These are phyloP conservation scores for Drosophila nr. perissopoda DNA, from an alignment of 2,888 invertebrate genomes.

Conservation along the genomic window DNA sequence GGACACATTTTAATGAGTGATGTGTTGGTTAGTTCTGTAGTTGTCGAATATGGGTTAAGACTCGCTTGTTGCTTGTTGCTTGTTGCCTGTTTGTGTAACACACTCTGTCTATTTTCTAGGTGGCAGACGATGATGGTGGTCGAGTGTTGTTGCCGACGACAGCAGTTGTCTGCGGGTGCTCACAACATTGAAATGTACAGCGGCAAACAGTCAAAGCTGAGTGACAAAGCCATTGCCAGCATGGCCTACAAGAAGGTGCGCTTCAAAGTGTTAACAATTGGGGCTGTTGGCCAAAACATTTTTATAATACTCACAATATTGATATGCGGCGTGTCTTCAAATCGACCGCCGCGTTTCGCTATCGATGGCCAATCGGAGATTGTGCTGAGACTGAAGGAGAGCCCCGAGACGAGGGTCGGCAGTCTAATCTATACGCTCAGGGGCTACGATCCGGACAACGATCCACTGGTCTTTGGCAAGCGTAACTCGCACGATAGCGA, in stretches of 20 bases:
- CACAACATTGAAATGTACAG: conserved; percentile 61
- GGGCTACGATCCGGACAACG: conserved; percentile 94
- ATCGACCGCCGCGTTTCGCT: conserved; percentile 94
- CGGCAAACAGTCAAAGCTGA: conserved; percentile 45
- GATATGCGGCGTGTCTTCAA: conserved; percentile 80
- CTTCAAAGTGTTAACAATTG: conserved; percentile 60
- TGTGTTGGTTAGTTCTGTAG: conserved; percentile 4
- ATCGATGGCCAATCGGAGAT: conserved; percentile 96
- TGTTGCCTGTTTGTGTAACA: conserved; percentile 52
- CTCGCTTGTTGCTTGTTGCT: background rate
- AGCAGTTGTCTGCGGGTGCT: conserved; percentile 46
- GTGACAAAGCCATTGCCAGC: conserved; percentile 26
- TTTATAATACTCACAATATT: conserved; percentile 61
- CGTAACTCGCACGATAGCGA: conserved; percentile 92
- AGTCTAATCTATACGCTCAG: conserved; percentile 92
- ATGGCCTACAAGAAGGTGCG: conserved; percentile 79
- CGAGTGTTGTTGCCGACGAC: conserved; percentile 53
- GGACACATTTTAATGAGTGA: conserved; percentile 58
- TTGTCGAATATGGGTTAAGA: conserved; percentile 61
- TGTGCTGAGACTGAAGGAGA: conserved; percentile 94
- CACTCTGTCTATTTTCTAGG: conserved; percentile 67
- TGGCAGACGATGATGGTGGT: conserved; percentile 32
- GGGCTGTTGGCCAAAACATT: conserved; percentile 4
- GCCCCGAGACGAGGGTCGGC: conserved; percentile 93
- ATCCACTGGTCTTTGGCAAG: conserved; percentile 92